A percentile compares a stretch with the other conserved stretches of the same genome.
phyloP scores from a whole-genome alignment of 2,797 vertebrate species.

The Luscinia luscinia region DNA sequence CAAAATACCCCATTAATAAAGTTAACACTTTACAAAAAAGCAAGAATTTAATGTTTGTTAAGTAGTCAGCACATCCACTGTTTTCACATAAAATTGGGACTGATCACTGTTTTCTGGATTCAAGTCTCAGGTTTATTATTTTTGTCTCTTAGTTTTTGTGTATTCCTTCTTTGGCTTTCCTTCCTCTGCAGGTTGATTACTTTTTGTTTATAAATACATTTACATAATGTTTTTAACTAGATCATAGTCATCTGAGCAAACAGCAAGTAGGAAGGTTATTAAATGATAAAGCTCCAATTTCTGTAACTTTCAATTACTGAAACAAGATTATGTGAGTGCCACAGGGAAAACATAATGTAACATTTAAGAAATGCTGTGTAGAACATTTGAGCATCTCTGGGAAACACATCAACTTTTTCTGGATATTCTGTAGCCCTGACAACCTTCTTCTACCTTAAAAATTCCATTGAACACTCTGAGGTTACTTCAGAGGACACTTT shows the following conservation, averaged over 20 bases:
- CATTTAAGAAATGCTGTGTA: not conserved
- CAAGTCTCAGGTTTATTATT: not conserved
- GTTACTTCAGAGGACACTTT: not conserved
- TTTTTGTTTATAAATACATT: constrained; percentile 14
- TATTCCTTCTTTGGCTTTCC: not conserved
- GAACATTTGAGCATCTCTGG: not conserved
- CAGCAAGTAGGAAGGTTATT: not conserved
- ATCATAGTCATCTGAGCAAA: not conserved
- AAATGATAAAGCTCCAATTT: constrained; percentile 25
- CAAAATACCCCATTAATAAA: not conserved
- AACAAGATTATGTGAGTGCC: not conserved
- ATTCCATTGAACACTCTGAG: not conserved
- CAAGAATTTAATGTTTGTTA: not conserved
- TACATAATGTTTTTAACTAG: not conserved
- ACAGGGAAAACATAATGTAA: not conserved
- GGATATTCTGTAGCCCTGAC: not conserved
- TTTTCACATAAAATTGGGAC: not conserved
- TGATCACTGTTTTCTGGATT: not conserved
- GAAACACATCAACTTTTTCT: not conserved
- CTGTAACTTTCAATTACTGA: constrained; percentile 22
- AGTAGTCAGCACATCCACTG: not conserved
- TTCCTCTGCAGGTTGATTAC: not conserved
- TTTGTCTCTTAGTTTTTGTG: not conserved
- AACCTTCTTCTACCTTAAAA: not conserved
- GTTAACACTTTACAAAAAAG: not conserved